A percentile compares a stretch with the other conserved stretches of the same genome.
phyloP scores from a whole-genome alignment of 1,140 invertebrate species.

The Augochlora pura region DNA sequence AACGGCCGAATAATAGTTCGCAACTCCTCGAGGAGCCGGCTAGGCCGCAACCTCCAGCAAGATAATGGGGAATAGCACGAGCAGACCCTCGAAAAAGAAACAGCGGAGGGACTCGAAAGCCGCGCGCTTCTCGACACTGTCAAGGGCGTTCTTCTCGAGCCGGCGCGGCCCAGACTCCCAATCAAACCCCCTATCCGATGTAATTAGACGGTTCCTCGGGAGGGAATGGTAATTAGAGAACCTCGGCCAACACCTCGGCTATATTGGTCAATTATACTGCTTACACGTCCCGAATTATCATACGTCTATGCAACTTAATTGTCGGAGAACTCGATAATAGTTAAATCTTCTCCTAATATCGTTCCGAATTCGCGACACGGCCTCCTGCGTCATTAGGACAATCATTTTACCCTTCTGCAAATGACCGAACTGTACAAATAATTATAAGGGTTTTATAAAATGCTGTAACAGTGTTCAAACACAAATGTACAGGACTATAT shows the following conservation, averaged over 20 bases:
- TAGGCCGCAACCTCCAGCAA: conserved; percentile 1
- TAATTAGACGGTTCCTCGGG: no score
- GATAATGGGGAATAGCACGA: conserved; percentile 51
- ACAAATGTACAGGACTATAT: no score
- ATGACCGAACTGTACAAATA: no score
- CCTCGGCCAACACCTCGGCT: not conserved
- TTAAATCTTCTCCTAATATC: no score
- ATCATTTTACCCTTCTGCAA: no score
- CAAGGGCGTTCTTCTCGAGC: conserved; percentile 1
- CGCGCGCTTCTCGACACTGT: conserved; percentile 3
- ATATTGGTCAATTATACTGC: not conserved
- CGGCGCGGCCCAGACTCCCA: not conserved
- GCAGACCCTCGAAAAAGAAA: conserved; percentile 31
- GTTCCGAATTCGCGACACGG: no score
- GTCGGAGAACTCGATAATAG: not conserved
- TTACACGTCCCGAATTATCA: not conserved
- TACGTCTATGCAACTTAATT: not conserved
- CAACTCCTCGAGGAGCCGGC: conserved; percentile 20
- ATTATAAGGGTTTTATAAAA: no score
- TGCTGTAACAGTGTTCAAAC: no score
- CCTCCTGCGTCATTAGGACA: no score
- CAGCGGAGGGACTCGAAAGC: conserved; percentile 12
- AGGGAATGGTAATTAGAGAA: conserved; percentile 9
- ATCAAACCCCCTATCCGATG: conserved; percentile 4
- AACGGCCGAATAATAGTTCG: conserved; percentile 68